Evolutionary conservation across 2,888 invertebrate genomes (phyloP).

Genomic region (Platerodrilus igneus): DNA sequence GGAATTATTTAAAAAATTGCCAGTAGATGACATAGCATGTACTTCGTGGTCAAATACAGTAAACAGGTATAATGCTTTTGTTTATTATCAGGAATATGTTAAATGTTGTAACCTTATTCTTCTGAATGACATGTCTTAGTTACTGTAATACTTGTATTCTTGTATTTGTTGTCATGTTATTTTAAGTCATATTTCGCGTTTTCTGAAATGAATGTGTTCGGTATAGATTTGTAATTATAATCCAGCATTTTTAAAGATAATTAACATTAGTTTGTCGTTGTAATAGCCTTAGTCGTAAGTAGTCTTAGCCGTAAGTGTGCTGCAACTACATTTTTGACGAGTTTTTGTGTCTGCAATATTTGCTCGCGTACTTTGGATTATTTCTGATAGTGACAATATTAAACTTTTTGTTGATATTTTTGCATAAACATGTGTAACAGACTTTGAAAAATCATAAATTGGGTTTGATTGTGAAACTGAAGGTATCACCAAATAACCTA

Average conservation of each 20-base stretch:
- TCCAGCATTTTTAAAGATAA: not conserved
- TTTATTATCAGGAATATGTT: conserved; percentile 1
- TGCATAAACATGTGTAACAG: not conserved
- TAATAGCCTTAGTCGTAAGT: conserved; percentile 1
- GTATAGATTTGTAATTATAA: conserved; percentile 1
- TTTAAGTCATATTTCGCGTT: not conserved
- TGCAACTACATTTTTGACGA: conserved; percentile 1
- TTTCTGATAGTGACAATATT: not conserved
- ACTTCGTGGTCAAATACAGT: no score
- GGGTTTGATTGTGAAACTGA: conserved; percentile 2
- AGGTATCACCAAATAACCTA: conserved; percentile 5
- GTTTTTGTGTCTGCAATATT: conserved; percentile 1
- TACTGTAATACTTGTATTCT: not conserved
- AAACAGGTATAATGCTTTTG: conserved; percentile 2
- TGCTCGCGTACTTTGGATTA: not conserved
- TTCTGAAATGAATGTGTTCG: conserved; percentile 2
- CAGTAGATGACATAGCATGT: no score
- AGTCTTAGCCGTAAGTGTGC: conserved; percentile 1
- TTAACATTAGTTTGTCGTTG: not conserved
- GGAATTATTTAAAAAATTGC: no score
- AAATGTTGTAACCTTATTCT: conserved; percentile 2
- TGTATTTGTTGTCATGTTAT: not conserved
- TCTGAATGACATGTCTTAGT: not conserved
- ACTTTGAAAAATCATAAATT: conserved; percentile 1
- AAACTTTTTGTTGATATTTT: not conserved